Evolutionary conservation across 2,797 vertebrate species (phyloP).

Genomic region (Chromis chromis): DNA sequence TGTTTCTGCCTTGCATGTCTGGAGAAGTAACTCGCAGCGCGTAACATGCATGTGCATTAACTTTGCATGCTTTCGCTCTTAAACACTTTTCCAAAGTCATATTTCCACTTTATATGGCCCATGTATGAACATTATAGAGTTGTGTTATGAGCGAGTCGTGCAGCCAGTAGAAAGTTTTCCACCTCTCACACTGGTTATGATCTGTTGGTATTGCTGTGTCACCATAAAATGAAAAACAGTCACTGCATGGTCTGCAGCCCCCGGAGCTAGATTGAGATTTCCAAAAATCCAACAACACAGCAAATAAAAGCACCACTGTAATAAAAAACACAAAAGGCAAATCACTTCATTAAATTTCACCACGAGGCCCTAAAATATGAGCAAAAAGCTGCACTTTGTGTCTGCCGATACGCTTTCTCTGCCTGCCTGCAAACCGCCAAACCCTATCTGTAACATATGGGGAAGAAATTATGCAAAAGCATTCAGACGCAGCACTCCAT

Average conservation of each 20-base stretch:
- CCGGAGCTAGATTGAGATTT: constrained; percentile 45
- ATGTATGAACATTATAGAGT: constrained; percentile 61
- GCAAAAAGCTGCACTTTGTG: constrained; percentile 33
- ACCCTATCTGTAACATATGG: constrained; percentile 60
- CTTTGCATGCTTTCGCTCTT: constrained; percentile 31
- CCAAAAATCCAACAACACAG: constrained; percentile 53
- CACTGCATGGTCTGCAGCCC: constrained; percentile 22
- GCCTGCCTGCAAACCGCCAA: constrained; percentile 56
- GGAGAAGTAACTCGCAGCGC: neutral
- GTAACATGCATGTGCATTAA: constrained; percentile 9
- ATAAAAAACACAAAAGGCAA: constrained; percentile 69
- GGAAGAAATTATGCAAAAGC: constrained; percentile 68
- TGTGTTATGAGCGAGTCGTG: constrained; percentile 29
- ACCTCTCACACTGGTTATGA: constrained; percentile 48
- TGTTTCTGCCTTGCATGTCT: constrained; percentile 1
- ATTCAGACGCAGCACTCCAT: constrained; percentile 66
- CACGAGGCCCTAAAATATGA: constrained; percentile 48
- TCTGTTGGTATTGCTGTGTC: constrained; percentile 47
- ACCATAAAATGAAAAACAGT: constrained; percentile 35
- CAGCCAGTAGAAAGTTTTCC: constrained; percentile 35
- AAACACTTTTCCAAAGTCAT: constrained; percentile 41
- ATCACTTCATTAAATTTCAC: constrained; percentile 70
- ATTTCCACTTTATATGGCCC: constrained; percentile 45
- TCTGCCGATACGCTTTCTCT: constrained; percentile 39
- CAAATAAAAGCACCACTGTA: constrained; percentile 60